phyloP scores from a whole-genome alignment of 2,113 vertebrate species.

The Stigmatopora nigra region DNA sequence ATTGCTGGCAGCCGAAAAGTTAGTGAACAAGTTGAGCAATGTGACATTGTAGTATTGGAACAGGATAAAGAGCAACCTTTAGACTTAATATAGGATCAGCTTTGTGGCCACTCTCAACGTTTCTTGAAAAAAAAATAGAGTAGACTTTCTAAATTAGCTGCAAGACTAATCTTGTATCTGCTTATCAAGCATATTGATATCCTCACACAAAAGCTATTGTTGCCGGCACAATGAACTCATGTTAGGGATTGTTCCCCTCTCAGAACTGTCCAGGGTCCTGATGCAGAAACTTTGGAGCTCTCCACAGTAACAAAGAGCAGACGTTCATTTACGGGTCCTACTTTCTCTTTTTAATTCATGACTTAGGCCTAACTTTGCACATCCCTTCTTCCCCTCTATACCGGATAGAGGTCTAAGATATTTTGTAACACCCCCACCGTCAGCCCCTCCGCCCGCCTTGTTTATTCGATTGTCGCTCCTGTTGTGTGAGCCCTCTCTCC shows the following conservation, averaged over 20 bases:
- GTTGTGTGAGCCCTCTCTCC: conserved; percentile 48
- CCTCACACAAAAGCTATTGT: conserved; percentile 38
- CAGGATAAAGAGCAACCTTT: background rate
- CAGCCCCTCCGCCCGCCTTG: conserved; percentile 43
- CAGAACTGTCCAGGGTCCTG: conserved; percentile 62
- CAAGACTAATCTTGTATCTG: background rate
- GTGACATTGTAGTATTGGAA: background rate
- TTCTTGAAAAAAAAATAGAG: background rate
- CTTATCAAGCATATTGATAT: conserved; percentile 3
- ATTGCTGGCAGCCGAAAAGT: no score
- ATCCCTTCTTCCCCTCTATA: conserved; percentile 3
- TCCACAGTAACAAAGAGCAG: conserved; percentile 13
- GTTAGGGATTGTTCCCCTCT: conserved; percentile 2
- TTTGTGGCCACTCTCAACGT: background rate
- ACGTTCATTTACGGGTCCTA: background rate
- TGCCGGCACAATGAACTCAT: conserved; percentile 12
- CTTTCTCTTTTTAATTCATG: background rate
- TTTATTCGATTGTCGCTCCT: conserved; percentile 61
- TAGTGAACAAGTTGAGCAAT: background rate
- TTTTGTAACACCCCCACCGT: background rate
- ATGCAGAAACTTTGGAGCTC: conserved; percentile 27
- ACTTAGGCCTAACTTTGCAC: conserved; percentile 5
- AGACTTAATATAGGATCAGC: background rate
- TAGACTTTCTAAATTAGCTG: background rate
- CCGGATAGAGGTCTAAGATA: conserved; percentile 16